Evolutionary conservation across 2,797 vertebrate genomes (phyloP), one percentile per base, ranked within the genome.

Genomic region (Champsocephalus gunnari): DNA sequence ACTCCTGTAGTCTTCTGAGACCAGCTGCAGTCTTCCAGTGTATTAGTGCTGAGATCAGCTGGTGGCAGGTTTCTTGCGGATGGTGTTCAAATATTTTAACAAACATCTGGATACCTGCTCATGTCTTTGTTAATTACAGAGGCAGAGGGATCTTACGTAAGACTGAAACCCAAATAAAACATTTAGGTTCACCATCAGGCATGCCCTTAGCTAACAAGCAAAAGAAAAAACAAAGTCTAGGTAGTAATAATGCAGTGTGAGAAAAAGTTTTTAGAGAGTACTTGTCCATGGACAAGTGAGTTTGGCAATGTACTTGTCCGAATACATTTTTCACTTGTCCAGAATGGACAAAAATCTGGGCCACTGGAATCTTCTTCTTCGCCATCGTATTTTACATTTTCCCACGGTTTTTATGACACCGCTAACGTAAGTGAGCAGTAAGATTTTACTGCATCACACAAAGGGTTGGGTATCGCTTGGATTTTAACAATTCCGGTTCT

Each of bases 91-190:
- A 51, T 72, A 16, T 55, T 69, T 61, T 44, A 62, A 71, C 59
- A 44, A 32, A 64, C 47, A 66, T 69, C 50, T 71, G 54, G 32
- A 55, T 68, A 61, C n/a, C 57, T 43, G 28, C 38, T 8, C 49
- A 38, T 71, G 63, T 62, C 55, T 72, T 69, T 64, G 49, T 67
- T 75, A 51, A 61, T 74, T 65, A 76, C 32, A 57, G 21, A 55
- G 48, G 50, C 53, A 63, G 24, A 55, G 48, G 70, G 54, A 64
- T 49, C 75, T 72, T 60, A 54, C 24, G 34, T 38, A 16, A 34
- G 60, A 65, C 41, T 45, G 43, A 73, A 77, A 73, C 11, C 21
- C 32, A 51, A 55, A 72, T 73, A 67, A 72, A 71, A 69, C 41
- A 70, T 62, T 38, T 34, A 53, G 61, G 55, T 80, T 71, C 49